Conservation (phyloP, 2,888 invertebrate species). For the Eupithecia tripunctaria region DNA sequence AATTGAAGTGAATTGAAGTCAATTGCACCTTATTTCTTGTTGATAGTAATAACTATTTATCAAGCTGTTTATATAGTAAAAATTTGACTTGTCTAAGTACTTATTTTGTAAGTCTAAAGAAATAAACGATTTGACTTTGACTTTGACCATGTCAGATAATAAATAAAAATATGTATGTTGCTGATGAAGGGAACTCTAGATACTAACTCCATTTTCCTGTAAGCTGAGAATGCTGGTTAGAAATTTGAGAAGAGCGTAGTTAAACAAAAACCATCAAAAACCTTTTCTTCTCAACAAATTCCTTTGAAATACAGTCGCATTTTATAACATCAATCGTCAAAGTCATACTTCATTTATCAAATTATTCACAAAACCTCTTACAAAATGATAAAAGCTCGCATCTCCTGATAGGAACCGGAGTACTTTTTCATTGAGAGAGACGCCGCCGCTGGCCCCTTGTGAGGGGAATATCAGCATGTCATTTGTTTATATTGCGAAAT, state of each 20-base stretch:
- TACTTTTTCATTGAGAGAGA: slow-evolving; percentile 57
- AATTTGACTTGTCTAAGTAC: no score
- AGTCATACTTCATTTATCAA: slow-evolving; percentile 60
- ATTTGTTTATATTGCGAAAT: slow-evolving; percentile 77
- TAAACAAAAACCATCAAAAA: neutral
- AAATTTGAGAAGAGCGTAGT: neutral
- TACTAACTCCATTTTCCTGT: neutral
- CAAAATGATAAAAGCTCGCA: slow-evolving; percentile 60
- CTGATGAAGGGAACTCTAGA: neutral
- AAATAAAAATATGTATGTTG: no score
- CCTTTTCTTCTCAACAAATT: slow-evolving; percentile 32
- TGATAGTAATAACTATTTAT: no score
- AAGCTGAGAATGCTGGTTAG: neutral
- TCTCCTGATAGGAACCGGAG: slow-evolving; percentile 55
- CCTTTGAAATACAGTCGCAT: slow-evolving; percentile 42
- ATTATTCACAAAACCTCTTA: slow-evolving; percentile 60
- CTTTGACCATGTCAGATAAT: neutral
- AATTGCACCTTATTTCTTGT: no score
- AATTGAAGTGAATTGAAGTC: no score
- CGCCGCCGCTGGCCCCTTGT: slow-evolving; percentile 46
- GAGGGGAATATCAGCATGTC: slow-evolving; percentile 69
- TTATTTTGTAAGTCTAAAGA: no score
- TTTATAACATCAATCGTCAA: slow-evolving; percentile 47
- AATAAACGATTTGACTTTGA: no score
- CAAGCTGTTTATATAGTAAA: no score